Evolutionary conservation across 2,113 vertebrate species (phyloP).

Genomic region (Epinephelus moara): DNA sequence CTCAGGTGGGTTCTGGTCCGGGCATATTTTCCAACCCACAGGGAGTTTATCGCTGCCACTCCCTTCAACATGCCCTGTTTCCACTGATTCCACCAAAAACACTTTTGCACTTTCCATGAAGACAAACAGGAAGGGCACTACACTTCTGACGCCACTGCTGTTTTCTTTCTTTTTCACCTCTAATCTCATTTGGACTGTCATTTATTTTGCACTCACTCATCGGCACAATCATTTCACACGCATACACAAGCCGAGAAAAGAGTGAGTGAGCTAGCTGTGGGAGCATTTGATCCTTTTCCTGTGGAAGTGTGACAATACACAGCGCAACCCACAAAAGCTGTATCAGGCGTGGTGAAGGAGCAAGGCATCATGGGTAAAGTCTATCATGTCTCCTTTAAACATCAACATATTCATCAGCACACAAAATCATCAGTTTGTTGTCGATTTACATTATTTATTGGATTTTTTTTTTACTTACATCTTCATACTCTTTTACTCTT

Average conservation of each 20-base stretch:
- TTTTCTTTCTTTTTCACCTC: conserved; percentile 5
- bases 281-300: conserved; percentile 7
- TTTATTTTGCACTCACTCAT: neutral
- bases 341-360: neutral
- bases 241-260: neutral
- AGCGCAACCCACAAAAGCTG: neutral
- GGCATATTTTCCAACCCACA: conserved; percentile 65
- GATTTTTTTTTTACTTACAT: neutral
- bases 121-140: conserved; percentile 22
- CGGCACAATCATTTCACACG: neutral
- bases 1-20: conserved; percentile 42
- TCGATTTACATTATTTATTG: neutral
- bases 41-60: conserved; percentile 53
- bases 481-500: neutral
- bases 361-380: conserved; percentile 19
- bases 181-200: neutral
- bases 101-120: conserved; percentile 43
- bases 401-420: neutral
- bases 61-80: conserved; percentile 59
- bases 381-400: neutral
- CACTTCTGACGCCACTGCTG: conserved; percentile 16
- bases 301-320: conserved; percentile 2
- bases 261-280: neutral
- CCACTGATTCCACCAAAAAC: conserved; percentile 49
- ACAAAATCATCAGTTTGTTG: neutral